Evolutionary conservation across 2,888 invertebrate genomes (phyloP).

Genomic region (Leucophenga montana): DNA sequence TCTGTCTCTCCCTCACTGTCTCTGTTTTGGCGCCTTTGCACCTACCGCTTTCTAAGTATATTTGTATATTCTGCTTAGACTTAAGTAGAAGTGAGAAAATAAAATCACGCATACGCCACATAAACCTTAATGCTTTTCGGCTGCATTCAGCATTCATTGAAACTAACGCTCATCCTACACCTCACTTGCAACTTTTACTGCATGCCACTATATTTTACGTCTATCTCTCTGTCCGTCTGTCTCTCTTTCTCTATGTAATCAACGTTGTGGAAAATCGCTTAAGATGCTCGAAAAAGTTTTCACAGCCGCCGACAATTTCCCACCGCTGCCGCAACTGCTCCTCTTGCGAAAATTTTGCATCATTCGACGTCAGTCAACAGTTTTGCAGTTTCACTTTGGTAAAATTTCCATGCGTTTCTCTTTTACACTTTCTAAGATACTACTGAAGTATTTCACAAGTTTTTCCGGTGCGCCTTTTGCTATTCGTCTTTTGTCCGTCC

Average conservation of each 20-base stretch:
- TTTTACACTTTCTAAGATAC: background rate
- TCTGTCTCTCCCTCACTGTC: background rate
- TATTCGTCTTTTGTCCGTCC: conserved; percentile 45
- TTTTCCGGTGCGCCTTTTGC: background rate
- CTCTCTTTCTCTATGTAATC: conserved; percentile 13
- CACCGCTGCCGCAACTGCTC: conserved; percentile 23
- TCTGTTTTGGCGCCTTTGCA: background rate
- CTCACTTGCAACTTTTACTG: conserved; percentile 1
- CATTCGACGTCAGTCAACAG: conserved; percentile 48
- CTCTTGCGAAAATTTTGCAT: conserved; percentile 34
- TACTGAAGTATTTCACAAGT: background rate
- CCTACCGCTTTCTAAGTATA: background rate
- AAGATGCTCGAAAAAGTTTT: conserved; percentile 51
- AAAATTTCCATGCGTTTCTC: background rate
- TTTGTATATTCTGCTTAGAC: background rate
- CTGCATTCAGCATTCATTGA: too few species aligned
- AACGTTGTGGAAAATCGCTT: conserved; percentile 56
- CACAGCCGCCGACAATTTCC: background rate
- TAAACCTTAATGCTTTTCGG: conserved; percentile 12
- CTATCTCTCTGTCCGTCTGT: background rate
- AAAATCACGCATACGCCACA: conserved; percentile 23
- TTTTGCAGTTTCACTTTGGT: background rate
- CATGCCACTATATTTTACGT: background rate
- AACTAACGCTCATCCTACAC: background rate
- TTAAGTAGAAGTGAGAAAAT: background rate